Evolutionary conservation across 1,140 invertebrate species (phyloP).

Genomic region (Trachelipus rathkii): DNA sequence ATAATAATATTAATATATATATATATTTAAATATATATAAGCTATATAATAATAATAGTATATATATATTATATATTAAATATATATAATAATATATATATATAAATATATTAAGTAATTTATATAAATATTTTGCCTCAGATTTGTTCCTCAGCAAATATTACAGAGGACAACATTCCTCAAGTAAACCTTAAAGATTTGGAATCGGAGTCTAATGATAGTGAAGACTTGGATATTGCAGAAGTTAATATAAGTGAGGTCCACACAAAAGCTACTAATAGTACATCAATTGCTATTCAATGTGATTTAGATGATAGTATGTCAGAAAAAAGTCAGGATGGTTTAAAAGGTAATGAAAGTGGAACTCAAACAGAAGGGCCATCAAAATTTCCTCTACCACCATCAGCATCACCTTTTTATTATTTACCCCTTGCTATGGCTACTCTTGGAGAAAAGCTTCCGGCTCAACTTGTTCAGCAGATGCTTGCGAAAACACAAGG

Average conservation of each 20-base stretch:
- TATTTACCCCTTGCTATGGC: constrained; percentile 45
- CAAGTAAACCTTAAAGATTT: background rate
- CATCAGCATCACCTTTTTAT: constrained; percentile 44
- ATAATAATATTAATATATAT: no score
- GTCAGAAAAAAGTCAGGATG: constrained; percentile 27
- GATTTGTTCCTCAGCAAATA: no score
- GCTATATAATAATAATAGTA: no score
- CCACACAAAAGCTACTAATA: constrained; percentile 37
- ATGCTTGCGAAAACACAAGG: constrained; percentile 45
- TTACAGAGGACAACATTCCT: background rate
- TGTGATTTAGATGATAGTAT: constrained; percentile 53
- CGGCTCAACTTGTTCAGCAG: constrained; percentile 44
- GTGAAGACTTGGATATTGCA: background rate
- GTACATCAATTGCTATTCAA: constrained; percentile 59
- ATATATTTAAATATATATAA: no score
- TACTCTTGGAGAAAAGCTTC: constrained; percentile 42
- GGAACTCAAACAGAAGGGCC: constrained; percentile 54
- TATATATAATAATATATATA: no score
- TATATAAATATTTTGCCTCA: no score
- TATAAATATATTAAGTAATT: no score
- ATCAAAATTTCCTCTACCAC: constrained; percentile 43
- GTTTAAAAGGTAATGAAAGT: constrained; percentile 35
- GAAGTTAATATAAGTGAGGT: background rate
- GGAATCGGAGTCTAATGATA: background rate
- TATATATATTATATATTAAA: no score